Evolutionary conservation across 2,888 invertebrate species (phyloP).

Genomic region (Himalopsyche kuldschensis): DNA sequence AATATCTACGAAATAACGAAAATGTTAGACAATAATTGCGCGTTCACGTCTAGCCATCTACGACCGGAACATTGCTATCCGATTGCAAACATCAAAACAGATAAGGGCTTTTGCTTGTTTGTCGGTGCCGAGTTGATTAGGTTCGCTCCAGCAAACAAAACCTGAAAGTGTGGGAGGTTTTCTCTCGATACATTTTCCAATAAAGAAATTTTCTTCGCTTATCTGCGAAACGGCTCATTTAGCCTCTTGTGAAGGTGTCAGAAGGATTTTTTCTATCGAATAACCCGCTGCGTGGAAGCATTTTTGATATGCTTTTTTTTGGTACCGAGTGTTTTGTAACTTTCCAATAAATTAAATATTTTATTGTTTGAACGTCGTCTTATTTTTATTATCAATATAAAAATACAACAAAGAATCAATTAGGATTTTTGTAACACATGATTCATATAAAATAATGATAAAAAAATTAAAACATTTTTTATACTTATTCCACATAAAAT

Average conservation of each 20-base stretch:
- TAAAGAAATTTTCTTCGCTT: not conserved
- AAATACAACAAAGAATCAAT: too few relatives aligned
- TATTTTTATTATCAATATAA: too few relatives aligned
- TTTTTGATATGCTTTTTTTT: not conserved
- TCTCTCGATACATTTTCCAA: not conserved
- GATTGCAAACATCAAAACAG: not conserved
- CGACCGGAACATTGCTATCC: not conserved
- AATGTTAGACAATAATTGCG: not conserved
- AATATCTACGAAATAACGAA: not conserved
- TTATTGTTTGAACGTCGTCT: too few relatives aligned
- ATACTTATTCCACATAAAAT: too few relatives aligned
- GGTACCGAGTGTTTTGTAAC: not conserved
- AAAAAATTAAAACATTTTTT: too few relatives aligned
- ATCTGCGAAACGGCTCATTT: not conserved
- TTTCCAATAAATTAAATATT: not conserved
- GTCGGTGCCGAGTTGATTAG: not conserved
- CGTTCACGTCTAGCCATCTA: not conserved
- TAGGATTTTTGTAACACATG: too few relatives aligned
- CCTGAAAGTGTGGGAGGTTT: not conserved
- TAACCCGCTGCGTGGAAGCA: not conserved
- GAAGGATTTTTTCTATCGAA: not conserved
- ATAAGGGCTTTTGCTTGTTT: not conserved
- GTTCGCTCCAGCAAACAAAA: not conserved
- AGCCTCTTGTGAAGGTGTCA: not conserved
- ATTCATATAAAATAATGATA: too few relatives aligned